Evolutionary conservation across 2,113 vertebrate species (phyloP), one percentile per base, ranked within the genome.

Genomic region (Lates calcarifer): DNA sequence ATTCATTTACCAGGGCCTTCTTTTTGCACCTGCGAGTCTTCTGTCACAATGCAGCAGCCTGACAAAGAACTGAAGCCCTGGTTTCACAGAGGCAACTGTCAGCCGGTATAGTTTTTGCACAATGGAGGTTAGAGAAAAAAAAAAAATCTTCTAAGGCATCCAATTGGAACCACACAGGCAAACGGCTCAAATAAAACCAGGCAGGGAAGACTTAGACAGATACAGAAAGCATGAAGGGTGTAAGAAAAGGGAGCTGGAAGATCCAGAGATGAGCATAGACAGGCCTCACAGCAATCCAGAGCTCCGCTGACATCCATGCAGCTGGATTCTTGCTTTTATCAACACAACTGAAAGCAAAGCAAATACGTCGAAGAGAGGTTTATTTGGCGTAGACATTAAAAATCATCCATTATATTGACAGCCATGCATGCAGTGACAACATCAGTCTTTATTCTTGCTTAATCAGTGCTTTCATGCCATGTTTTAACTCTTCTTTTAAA

Each of bases 11-110:
- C 74, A 84, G 51, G 56, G 76, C 58, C 58, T 65, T 70, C 57
- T 81, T 78, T 91, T 88, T 93, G 84, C 89, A 94, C 91, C 91
- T 90, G 91, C 67, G 81, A 87, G 81, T 89, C 77, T 77, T 84
- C 87, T 91, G 78, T 83, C 85, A 91, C 88, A 93, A 87, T 89
- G 81, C 70, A 89, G 86, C 81, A 41, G 43, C 49, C 79, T 87
- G 85, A 93, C 84, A 94, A 88, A 94, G 77, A 84, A 74, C 47
- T 41, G 69, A 87, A 87, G 64, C 81, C 79, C 58, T 49, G 49
- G 86, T 85, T 87, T 86, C 86, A 87, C 68, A 81, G 56, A 90
- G 83, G 87, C 58, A 87, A 81, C 90, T 90, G 89, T 89, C 89
- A 90, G 75, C 53, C 75, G 71, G 77, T 85, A 71, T 71, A 66